Base-by-base conservation (phyloP, 1,140 invertebrate species). In the Pseudomyrmex cubaensis region DNA sequence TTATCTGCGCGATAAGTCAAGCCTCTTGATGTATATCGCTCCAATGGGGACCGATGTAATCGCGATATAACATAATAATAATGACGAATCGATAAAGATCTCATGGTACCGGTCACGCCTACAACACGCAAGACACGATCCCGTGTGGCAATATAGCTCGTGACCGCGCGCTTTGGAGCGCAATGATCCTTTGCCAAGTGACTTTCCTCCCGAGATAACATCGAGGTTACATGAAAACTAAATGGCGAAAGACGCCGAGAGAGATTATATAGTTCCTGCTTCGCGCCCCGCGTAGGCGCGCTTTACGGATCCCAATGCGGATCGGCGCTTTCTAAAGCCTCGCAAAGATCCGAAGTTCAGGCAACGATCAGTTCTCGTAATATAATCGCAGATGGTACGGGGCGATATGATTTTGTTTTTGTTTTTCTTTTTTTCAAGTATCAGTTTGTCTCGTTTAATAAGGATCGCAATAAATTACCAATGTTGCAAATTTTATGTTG, bases 131-230 rank as follows among this genome's bases (percentile, higher is more conserved):
- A 70, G 44, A 78, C 52, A 70, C 64, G 76, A 78, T 22, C 25
- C 12, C 62, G 13, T 70, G 64, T 57, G 22, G 76, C 76, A 52
- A 78, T 70, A 48, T 56, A 46, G 44, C 66, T 70, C 76, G 66
- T 72, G 76, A 80, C 76, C 72, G 54, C 66, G 54, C 76, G 54
- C 35, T 25, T n/a, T 35, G 35, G 76, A 13, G 76, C 64, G 52
- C 64, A 78, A 59, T 78, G 76, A 80, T 80, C 66, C 66, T 2
- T 35, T 48, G 44, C 76, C 20, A 59, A 61, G 64, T 72, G 76
- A 80, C 76, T 80, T 80, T 80, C 54, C 66, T 80, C 22, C 35
- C 20, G 66, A 80, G 66, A 80, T 80, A 80, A 80, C 76, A 80
- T 80, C 76, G 66, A 15, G 54, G 54, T 57, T 80, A 72, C 76